Evolutionary conservation across 2,797 vertebrate genomes (phyloP).

Genomic region (Gymnothorax javanicus): DNA sequence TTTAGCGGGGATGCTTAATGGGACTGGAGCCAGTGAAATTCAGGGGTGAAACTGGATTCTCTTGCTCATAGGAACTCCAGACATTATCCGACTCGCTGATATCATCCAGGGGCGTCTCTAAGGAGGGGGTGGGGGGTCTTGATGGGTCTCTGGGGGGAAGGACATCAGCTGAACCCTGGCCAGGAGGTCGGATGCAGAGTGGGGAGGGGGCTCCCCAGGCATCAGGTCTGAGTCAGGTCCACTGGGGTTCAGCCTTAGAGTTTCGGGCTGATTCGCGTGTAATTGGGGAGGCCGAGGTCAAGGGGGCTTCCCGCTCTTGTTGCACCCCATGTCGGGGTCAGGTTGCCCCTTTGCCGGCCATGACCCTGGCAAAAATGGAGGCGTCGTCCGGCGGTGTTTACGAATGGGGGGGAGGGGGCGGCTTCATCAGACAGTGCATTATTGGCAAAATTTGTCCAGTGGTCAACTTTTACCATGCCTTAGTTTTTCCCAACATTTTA

Average conservation of each 20-base stretch:
- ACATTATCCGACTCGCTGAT: constrained; percentile 18
- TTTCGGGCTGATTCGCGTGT: constrained; percentile 60
- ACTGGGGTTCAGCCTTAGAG: constrained; percentile 51
- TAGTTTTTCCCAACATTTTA: not conserved
- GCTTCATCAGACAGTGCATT: constrained; percentile 23
- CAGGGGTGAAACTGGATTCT: constrained; percentile 12
- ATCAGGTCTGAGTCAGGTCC: constrained; percentile 41
- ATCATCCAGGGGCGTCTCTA: constrained; percentile 29
- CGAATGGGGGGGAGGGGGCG: constrained; percentile 25
- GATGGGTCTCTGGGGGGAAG: constrained; percentile 57
- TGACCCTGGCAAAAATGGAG: constrained; percentile 51
- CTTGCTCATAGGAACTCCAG: not conserved
- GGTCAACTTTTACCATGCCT: not conserved
- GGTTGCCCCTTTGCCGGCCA: constrained; percentile 46
- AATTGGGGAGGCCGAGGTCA: constrained; percentile 65
- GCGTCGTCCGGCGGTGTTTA: constrained; percentile 42
- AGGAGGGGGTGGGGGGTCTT: constrained; percentile 53
- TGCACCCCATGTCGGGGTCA: constrained; percentile 39
- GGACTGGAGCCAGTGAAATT: not conserved
- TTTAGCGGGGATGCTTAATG: not conserved
- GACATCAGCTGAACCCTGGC: constrained; percentile 65
- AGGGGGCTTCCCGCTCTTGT: constrained; percentile 54
- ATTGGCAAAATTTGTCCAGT: not conserved
- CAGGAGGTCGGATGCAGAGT: constrained; percentile 43
- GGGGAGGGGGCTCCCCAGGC: constrained; percentile 53